Percentiles rank a stretch among this genome's conserved stretches.
phyloP scores from a whole-genome alignment of 2,113 vertebrate species.

The Mormoops blainvillei region DNA sequence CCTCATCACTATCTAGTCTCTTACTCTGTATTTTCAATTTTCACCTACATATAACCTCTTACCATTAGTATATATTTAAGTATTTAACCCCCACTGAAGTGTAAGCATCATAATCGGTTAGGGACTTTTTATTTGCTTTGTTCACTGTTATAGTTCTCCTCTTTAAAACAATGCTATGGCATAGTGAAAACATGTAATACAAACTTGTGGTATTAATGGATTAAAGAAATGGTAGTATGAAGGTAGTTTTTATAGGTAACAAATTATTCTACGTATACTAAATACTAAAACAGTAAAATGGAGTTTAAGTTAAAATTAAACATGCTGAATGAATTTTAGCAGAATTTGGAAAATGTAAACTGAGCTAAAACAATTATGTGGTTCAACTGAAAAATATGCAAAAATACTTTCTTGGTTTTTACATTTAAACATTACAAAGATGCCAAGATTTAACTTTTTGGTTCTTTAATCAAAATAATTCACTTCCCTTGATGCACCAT shows the following conservation, averaged over 20 bases:
- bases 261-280: background rate
- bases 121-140: background rate
- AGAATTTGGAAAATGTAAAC: slow-evolving; percentile 32
- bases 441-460: background rate
- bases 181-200: background rate
- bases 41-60: background rate
- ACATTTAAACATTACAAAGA: background rate
- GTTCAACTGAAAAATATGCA: background rate
- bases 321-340: background rate
- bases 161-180: background rate
- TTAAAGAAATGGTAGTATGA: background rate
- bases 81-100: background rate
- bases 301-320: background rate
- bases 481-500: background rate
- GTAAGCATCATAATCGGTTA: background rate
- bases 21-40: background rate
- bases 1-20: background rate
- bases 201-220: background rate
- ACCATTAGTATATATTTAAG: background rate
- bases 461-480: slow-evolving; percentile 21
- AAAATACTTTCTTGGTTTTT: slow-evolving; percentile 12
- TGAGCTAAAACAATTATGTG: background rate
- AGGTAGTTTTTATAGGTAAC: background rate
- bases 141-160: background rate
- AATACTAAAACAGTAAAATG: slow-evolving; percentile 31